These are phyloP conservation scores for Galerucella pusilla DNA, from an alignment of 2,888 invertebrate species.

Conservation along the genomic window DNA sequence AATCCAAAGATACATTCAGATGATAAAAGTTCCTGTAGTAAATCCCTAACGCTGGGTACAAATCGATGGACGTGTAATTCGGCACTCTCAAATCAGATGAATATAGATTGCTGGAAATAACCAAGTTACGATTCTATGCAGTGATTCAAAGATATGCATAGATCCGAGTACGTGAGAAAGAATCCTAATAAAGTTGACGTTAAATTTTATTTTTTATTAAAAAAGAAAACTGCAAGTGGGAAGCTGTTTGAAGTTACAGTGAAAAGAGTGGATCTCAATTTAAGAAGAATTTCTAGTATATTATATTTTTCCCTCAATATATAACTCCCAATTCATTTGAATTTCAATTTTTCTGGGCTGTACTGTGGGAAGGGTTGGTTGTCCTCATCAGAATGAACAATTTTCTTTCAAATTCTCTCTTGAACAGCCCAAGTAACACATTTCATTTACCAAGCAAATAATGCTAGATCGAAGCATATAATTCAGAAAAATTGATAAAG, in stretches of 20 bases:
- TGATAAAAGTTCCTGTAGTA: constrained; percentile 8
- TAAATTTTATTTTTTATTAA: background rate
- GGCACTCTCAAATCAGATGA: constrained; percentile 6
- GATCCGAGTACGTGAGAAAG: constrained; percentile 4
- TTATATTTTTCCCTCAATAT: background rate
- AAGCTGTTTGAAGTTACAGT: background rate
- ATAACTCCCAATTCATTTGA: background rate
- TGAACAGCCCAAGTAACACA: no score
- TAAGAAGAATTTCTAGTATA: background rate
- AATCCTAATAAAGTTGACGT: background rate
- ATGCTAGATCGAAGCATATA: no score
- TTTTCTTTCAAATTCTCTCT: no score
- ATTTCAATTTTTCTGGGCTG: no score
- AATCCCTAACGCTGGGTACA: background rate
- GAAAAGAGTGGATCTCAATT: background rate
- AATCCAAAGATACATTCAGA: constrained; percentile 7
- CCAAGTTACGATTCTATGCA: constrained; percentile 13
- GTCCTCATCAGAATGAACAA: no score
- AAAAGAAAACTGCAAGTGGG: background rate
- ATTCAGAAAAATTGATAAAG: no score
- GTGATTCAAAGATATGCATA: constrained; percentile 9
- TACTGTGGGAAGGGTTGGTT: no score
- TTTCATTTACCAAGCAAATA: no score
- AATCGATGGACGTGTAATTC: constrained; percentile 7
- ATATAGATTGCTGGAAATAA: constrained; percentile 1